phyloP scores from a whole-genome alignment of 2,888 invertebrate genomes.

The Epiblema foenella region DNA sequence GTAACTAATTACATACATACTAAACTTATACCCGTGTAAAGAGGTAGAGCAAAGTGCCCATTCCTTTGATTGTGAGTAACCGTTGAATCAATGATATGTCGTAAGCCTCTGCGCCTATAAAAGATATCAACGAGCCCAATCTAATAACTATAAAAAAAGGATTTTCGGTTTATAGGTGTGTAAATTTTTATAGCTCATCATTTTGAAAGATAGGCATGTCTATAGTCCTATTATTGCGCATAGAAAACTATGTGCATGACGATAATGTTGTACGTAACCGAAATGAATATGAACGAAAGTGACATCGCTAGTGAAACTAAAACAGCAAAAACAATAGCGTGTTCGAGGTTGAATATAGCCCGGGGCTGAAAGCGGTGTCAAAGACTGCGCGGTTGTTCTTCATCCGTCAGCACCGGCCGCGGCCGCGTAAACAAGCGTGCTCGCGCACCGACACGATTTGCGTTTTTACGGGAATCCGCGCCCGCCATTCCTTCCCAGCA shows the following conservation, averaged over 20 bases:
- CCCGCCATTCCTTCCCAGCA: constrained; percentile 42
- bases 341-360: constrained; percentile 66
- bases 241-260: not conserved
- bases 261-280: not conserved
- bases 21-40: constrained; percentile 64
- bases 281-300: constrained; percentile 22
- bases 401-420: constrained; percentile 72
- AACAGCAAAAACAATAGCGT: constrained; percentile 57
- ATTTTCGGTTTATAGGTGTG: constrained; percentile 11
- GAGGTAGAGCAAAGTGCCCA: constrained; percentile 59
- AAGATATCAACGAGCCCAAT: constrained; percentile 39
- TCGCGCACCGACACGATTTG: constrained; percentile 62
- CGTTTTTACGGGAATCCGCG: constrained; percentile 68
- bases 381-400: constrained; percentile 72
- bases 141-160: constrained; percentile 28
- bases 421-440: constrained; percentile 47
- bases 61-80: constrained; percentile 48
- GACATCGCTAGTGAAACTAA: constrained; percentile 44
- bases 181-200: constrained; percentile 13
- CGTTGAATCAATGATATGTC: constrained; percentile 17
- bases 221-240: constrained; percentile 13
- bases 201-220: constrained; percentile 18
- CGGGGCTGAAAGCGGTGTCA: constrained; percentile 67
- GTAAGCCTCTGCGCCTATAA: constrained; percentile 32
- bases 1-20: constrained; percentile 66